phyloP scores from a whole-genome alignment of 2,888 invertebrate species.

The Amphipoea lucens region DNA sequence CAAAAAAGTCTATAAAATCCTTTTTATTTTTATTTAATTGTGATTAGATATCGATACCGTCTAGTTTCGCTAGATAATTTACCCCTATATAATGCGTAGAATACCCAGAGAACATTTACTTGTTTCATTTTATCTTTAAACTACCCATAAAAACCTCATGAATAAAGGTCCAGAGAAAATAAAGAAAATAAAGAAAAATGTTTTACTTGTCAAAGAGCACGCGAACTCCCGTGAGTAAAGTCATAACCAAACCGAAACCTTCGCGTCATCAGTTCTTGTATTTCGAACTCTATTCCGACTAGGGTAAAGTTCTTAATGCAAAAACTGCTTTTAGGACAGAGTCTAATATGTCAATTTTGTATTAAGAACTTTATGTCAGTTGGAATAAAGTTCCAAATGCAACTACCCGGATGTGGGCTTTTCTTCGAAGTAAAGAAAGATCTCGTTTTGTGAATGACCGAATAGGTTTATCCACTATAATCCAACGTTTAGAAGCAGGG shows the following conservation, averaged over 20 bases:
- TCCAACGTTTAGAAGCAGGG: constrained; percentile 49
- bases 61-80: no score
- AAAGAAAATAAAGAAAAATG: background rate
- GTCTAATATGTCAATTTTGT: background rate
- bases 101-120: background rate
- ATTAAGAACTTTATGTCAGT: background rate
- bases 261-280: background rate
- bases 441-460: background rate
- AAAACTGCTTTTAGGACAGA: background rate
- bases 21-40: no score
- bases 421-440: background rate
- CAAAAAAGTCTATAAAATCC: no score
- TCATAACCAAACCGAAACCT: background rate
- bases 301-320: background rate
- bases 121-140: background rate
- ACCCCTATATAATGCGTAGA: background rate
- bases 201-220: constrained; percentile 18
- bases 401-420: background rate
- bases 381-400: background rate
- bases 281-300: background rate
- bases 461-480: constrained; percentile 56
- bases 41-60: no score
- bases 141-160: constrained; percentile 19
- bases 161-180: constrained; percentile 15
- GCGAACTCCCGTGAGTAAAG: constrained; percentile 17